These are phyloP conservation scores for Protonibea diacanthus DNA, from an alignment of 2,797 vertebrate species.

Conservation along the genomic window DNA sequence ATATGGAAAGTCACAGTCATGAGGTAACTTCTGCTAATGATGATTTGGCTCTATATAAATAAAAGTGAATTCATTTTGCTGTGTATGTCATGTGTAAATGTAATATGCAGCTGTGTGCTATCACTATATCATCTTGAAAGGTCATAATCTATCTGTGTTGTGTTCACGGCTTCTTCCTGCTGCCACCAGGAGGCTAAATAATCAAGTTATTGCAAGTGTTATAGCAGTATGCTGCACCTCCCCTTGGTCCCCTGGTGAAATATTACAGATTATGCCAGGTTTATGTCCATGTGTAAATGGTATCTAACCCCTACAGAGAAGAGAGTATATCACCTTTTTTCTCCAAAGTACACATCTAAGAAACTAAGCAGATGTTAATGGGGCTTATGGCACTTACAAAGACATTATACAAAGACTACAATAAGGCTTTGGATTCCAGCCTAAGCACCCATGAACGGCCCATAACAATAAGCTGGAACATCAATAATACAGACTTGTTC, in stretches of 20 bases:
- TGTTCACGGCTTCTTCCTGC: background rate
- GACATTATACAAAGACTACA: constrained; percentile 39
- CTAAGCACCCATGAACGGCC: constrained; percentile 29
- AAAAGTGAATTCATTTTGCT: background rate
- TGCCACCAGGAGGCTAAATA: background rate
- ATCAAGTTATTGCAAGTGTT: background rate
- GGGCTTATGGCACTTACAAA: constrained; percentile 26
- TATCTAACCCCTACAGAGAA: constrained; percentile 9
- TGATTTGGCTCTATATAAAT: no score
- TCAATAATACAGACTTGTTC: constrained; percentile 47
- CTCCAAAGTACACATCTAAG: constrained; percentile 21
- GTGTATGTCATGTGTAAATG: background rate
- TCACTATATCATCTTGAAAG: background rate
- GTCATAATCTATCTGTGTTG: background rate
- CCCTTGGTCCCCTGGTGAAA: background rate
- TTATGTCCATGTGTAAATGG: constrained; percentile 7
- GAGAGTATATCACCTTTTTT: constrained; percentile 6
- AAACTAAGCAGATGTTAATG: constrained; percentile 50
- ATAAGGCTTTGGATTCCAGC: constrained; percentile 34
- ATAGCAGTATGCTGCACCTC: background rate
- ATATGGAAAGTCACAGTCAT: no score
- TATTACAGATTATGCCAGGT: background rate
- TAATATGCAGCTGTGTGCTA: background rate
- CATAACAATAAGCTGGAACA: constrained; percentile 53
- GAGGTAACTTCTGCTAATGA: no score